Percentiles rank a stretch among this genome's conserved stretches.
Conservation (phyloP, 2,888 invertebrate genomes). For the Drosophila incognita region DNA sequence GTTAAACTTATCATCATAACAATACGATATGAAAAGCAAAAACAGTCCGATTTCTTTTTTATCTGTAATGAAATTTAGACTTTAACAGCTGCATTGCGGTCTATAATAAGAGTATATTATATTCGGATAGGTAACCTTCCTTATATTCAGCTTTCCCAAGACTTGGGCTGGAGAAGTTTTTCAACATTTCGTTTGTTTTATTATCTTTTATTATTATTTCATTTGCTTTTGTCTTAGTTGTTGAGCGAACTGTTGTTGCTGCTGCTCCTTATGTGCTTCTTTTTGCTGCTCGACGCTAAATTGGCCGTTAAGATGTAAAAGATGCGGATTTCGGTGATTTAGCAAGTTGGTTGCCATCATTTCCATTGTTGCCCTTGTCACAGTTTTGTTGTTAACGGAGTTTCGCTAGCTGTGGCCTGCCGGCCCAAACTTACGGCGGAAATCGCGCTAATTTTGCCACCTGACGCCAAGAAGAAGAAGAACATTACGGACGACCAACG, state of each 20-base stretch:
- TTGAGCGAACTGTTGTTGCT: constrained; percentile 20
- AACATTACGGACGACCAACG: not conserved
- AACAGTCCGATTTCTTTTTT: not conserved
- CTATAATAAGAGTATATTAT: not conserved
- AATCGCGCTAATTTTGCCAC: constrained; percentile 76
- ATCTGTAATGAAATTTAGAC: not conserved
- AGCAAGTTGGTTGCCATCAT: constrained; percentile 57
- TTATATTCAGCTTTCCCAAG: not conserved
- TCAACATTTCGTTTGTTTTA: constrained; percentile 76
- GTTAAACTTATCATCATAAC: not conserved
- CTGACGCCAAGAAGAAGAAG: constrained; percentile 32
- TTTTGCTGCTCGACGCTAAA: constrained; percentile 58
- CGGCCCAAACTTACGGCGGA: constrained; percentile 59
- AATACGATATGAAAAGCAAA: not conserved
- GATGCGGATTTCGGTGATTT: constrained; percentile 76
- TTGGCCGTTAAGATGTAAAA: constrained; percentile 81
- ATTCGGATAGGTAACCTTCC: not conserved
- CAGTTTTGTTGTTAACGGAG: constrained; percentile 23
- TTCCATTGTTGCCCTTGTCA: constrained; percentile 32
- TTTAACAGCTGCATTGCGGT: not conserved
- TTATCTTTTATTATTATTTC: constrained; percentile 73
- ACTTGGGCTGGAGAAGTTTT: constrained; percentile 6
- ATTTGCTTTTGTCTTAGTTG: constrained; percentile 51
- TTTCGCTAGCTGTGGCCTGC: not conserved
- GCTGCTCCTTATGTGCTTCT: constrained; percentile 19